phyloP scores from a whole-genome alignment of 2,113 vertebrate species.

The Mobula birostris region DNA sequence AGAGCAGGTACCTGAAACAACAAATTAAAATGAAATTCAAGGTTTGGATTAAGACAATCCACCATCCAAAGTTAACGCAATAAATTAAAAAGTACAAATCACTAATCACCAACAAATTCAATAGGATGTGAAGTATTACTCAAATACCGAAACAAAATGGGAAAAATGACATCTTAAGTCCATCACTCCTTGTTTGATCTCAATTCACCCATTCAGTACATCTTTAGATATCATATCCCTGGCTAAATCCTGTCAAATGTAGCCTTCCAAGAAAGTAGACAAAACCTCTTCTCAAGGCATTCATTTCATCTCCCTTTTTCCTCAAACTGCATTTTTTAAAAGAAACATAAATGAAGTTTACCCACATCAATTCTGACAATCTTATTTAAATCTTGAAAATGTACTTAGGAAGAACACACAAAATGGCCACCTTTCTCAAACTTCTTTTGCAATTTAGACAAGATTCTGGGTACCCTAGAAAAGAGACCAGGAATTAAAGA shows the following conservation, averaged over 20 bases:
- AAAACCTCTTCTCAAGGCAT: not conserved
- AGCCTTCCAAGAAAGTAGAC: not conserved
- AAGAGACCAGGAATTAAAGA: not conserved
- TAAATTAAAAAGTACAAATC: not conserved
- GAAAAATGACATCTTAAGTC: not conserved
- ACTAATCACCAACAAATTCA: not conserved
- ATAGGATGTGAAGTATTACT: not conserved
- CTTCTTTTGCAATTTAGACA: not conserved
- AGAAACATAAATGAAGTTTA: not conserved
- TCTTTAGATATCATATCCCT: not conserved
- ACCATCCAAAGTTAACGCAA: not conserved
- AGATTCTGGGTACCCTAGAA: not conserved
- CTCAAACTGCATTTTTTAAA: not conserved
- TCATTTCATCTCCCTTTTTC: not conserved
- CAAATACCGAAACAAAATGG: not conserved
- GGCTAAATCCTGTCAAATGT: not conserved
- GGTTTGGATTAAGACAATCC: not conserved
- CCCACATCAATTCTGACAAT: not conserved
- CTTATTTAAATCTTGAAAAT: not conserved
- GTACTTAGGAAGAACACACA: not conserved
- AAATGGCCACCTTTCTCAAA: not conserved
- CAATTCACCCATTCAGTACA: not conserved
- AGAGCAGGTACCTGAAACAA: slow-evolving; percentile 76
- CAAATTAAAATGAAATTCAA: not conserved
- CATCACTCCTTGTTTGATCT: not conserved